Conservation (phyloP, 2,113 vertebrate genomes). For the Pseudonaja textilis region DNA sequence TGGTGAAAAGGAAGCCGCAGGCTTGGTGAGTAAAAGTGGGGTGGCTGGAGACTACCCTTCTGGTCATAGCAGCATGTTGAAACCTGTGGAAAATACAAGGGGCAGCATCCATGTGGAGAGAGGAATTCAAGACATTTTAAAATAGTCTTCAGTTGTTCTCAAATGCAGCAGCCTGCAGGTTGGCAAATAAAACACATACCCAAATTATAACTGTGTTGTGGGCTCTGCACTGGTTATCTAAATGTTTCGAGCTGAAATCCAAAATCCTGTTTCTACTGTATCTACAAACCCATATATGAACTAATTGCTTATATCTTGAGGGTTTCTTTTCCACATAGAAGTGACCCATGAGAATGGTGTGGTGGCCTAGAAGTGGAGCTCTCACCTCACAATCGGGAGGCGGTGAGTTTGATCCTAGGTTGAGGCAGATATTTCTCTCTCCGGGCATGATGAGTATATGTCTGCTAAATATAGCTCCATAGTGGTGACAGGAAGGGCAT, state of each 20-base stretch:
- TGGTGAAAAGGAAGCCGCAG: conserved; percentile 93
- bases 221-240: not conserved
- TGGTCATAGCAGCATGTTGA: not conserved
- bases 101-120: not conserved
- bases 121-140: not conserved
- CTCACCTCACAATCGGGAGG: too few relatives aligned
- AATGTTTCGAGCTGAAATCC: not conserved
- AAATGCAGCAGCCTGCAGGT: not conserved
- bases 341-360: too few relatives aligned
- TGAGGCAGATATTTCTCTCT: too few relatives aligned
- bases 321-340: not conserved
- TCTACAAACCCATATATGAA: not conserved
- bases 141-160: not conserved
- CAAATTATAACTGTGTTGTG: not conserved
- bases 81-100: not conserved
- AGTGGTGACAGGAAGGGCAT: too few relatives aligned
- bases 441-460: too few relatives aligned
- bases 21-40: conserved; percentile 81
- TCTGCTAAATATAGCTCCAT: too few relatives aligned
- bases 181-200: not conserved
- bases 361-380: too few relatives aligned
- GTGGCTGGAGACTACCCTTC: not conserved
- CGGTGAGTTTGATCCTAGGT: too few relatives aligned
- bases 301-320: not conserved
- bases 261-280: not conserved